phyloP scores from a whole-genome alignment of 1,140 invertebrate species.

The Brachionus sp. region DNA sequence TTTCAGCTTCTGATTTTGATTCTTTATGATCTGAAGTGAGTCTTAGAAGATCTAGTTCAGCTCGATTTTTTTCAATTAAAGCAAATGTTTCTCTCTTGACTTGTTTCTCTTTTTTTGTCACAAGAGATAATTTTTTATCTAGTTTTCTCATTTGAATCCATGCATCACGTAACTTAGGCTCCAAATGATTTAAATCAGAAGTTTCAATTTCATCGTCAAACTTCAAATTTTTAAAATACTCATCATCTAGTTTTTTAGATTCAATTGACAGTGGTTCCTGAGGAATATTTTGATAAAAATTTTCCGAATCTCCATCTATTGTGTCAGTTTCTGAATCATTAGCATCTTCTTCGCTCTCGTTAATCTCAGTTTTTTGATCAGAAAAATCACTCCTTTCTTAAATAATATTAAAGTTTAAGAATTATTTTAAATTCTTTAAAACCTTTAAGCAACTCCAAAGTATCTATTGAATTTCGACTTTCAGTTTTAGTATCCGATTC shows the following conservation, averaged over 20 bases:
- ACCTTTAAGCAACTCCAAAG: not conserved
- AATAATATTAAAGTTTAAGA: not conserved
- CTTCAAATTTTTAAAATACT: constrained; percentile 14
- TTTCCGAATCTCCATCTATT: not conserved
- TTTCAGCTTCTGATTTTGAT: constrained; percentile 22
- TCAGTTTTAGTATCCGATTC: not conserved
- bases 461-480: not conserved
- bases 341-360: not conserved
- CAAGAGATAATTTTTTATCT: constrained; percentile 5
- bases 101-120: constrained; percentile 24
- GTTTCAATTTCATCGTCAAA: constrained; percentile 11
- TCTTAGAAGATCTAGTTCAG: not conserved
- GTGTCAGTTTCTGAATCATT: constrained; percentile 3
- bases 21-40: not conserved
- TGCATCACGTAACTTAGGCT: constrained; percentile 32
- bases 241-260: constrained; percentile 1
- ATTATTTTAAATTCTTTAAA: not conserved
- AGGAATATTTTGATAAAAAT: not conserved
- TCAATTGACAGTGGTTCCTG: not conserved
- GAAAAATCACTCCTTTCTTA: not conserved
- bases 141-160: constrained; percentile 43
- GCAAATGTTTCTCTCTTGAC: constrained; percentile 26
- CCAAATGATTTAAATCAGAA: constrained; percentile 1
- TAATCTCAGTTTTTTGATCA: not conserved
- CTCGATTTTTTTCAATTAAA: constrained; percentile 43